phyloP scores from a whole-genome alignment of 2,888 invertebrate genomes.

The Steromphala cineraria region DNA sequence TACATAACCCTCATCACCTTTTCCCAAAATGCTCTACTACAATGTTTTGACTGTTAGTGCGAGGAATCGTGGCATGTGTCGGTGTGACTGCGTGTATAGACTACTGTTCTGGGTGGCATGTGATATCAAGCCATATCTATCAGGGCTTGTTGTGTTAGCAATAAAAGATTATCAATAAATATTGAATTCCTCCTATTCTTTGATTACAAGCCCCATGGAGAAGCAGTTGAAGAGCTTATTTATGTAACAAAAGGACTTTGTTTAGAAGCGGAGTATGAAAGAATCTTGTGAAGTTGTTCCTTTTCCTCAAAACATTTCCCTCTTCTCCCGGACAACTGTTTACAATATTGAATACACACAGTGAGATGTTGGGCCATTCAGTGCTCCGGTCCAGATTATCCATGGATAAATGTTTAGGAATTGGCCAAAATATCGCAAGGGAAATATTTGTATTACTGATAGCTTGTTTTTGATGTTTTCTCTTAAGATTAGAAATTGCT shows the following conservation, averaged over 20 bases:
- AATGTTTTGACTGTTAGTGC: no score
- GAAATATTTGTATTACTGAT: no score
- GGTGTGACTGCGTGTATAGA: neutral
- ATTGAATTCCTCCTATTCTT: neutral
- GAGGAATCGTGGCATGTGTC: no score
- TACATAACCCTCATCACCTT: no score
- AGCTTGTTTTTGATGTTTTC: no score
- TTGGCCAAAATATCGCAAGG: no score
- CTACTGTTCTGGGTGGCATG: neutral
- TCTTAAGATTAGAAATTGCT: neutral
- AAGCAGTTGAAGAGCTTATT: neutral
- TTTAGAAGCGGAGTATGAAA: neutral
- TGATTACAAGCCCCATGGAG: neutral
- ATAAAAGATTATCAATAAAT: conserved; percentile 16
- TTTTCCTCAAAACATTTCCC: neutral
- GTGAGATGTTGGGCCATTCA: no score
- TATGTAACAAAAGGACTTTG: conserved; percentile 14
- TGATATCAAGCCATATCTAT: neutral
- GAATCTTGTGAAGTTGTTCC: neutral
- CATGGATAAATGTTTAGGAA: no score
- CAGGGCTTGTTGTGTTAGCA: neutral
- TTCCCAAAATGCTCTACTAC: no score
- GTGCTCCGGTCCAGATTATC: no score
- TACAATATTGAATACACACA: no score
- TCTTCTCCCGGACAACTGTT: no score